Evolutionary conservation across 2,797 vertebrate genomes (phyloP).

Genomic region (Eurystomus glaucurus): DNA sequence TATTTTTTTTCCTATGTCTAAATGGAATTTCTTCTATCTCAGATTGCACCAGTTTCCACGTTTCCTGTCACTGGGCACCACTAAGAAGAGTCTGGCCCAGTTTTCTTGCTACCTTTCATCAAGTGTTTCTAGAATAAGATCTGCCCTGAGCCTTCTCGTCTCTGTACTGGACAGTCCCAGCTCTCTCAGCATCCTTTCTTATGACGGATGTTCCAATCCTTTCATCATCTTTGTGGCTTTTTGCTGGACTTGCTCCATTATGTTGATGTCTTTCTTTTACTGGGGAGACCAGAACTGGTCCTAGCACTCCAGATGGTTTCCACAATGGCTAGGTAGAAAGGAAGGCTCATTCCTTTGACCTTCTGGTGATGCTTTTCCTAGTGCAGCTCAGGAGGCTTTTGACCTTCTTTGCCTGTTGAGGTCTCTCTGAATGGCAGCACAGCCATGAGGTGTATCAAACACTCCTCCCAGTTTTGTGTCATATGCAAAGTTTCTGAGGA

Average conservation of each 20-base stretch:
- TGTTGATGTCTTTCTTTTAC: neutral
- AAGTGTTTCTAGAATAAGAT: neutral
- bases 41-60: neutral
- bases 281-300: neutral
- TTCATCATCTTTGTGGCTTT: neutral
- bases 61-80: neutral
- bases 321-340: neutral
- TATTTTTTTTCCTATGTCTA: neutral
- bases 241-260: neutral
- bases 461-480: neutral
- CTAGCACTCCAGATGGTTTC: neutral
- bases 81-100: neutral
- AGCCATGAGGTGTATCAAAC: neutral
- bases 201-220: neutral
- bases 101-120: neutral
- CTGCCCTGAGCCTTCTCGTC: fast-evolving
- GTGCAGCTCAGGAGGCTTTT: neutral
- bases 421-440: neutral
- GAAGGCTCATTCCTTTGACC: neutral
- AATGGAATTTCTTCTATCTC: neutral
- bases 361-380: neutral
- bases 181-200: neutral
- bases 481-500: neutral
- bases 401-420: neutral
- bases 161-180: neutral